phyloP scores from a whole-genome alignment of 2,797 vertebrate genomes.

The Macrochelys suwanniensis region DNA sequence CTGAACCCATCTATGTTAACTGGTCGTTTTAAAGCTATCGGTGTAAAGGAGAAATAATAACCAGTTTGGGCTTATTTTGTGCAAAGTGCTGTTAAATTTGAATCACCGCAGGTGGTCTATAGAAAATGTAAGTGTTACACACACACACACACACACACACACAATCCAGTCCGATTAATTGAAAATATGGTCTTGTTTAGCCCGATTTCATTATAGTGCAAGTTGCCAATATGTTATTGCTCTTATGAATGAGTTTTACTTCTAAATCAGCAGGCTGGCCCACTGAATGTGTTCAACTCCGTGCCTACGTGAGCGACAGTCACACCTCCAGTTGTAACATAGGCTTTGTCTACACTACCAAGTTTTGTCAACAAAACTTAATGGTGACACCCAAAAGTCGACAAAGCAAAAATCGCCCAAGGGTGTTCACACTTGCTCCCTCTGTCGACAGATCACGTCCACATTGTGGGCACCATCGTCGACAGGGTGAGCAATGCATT shows the following conservation, averaged over 20 bases:
- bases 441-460: no score
- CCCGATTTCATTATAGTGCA: neutral
- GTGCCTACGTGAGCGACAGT: neutral
- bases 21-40: slow-evolving; percentile 3
- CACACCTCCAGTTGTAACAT: neutral
- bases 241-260: neutral
- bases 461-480: no score
- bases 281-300: neutral
- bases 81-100: neutral
- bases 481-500: no score
- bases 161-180: neutral
- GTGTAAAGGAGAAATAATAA: slow-evolving; percentile 15
- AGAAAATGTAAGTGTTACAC: neutral
- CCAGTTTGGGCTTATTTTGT: neutral
- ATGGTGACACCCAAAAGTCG: no score
- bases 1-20: slow-evolving; percentile 19
- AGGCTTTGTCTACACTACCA: no score
- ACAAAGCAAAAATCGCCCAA: no score
- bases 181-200: neutral
- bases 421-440: no score
- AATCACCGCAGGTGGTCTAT: neutral
- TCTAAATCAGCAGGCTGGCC: neutral
- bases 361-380: no score
- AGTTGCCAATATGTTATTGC: neutral
- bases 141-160: accelerated